A percentile compares a stretch with the other conserved stretches of the same genome.
Evolutionary conservation across 2,888 invertebrate genomes (phyloP).

Genomic region (Hypomecis atomaria): DNA sequence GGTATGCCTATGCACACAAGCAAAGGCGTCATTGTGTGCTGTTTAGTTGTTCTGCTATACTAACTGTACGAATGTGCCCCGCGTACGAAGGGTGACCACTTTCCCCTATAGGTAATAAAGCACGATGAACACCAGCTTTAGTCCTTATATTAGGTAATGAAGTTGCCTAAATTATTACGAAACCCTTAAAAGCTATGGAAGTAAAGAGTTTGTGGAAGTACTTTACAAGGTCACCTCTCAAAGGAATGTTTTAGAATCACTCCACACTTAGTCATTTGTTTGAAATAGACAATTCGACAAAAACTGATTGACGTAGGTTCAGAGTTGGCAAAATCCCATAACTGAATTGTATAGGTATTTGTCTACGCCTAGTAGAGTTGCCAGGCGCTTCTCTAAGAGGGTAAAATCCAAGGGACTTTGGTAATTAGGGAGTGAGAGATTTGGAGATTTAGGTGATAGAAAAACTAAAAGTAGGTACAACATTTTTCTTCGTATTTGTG

Average conservation of each 20-base stretch:
- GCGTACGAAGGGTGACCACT: no score
- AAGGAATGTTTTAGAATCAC: conserved; percentile 34
- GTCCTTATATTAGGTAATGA: no score
- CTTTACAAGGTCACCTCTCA: conserved; percentile 23
- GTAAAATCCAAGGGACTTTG: conserved; percentile 27
- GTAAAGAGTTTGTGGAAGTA: not conserved
- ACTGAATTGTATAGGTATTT: conserved; percentile 54
- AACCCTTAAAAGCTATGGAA: no score
- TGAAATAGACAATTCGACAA: conserved; percentile 38
- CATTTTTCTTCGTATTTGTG: not conserved
- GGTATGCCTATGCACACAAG: no score
- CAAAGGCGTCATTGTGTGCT: no score
- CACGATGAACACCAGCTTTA: no score
- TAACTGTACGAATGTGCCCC: no score
- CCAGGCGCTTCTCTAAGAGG: not conserved
- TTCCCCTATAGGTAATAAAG: no score
- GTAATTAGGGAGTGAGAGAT: not conserved
- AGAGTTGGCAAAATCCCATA: conserved; percentile 59
- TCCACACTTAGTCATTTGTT: conserved; percentile 41
- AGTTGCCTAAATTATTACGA: no score
- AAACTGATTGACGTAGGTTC: conserved; percentile 39
- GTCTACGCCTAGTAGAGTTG: conserved; percentile 41
- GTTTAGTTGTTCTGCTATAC: no score
- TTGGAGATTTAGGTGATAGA: not conserved
- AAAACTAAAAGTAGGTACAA: not conserved